Conservation (phyloP, 2,888 invertebrate genomes). For the Epirrita christyi region DNA sequence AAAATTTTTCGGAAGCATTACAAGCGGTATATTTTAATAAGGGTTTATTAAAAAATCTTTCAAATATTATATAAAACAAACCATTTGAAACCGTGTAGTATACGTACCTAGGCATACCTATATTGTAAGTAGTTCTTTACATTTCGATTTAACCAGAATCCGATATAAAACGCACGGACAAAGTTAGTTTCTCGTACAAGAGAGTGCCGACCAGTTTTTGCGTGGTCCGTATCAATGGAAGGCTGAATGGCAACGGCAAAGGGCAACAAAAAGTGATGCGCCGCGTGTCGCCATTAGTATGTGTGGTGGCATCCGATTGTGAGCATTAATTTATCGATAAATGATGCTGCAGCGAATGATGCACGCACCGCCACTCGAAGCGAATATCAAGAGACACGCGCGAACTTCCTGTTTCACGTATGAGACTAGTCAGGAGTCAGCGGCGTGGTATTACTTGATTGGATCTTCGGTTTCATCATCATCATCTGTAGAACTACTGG, state of each 20-base stretch:
- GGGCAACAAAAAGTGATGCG: conserved; percentile 64
- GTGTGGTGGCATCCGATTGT: conserved; percentile 72
- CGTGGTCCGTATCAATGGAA: conserved; percentile 72
- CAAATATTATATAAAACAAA: too few species aligned
- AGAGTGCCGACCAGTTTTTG: conserved; percentile 65
- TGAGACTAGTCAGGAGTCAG: conserved; percentile 5
- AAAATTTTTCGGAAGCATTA: too few species aligned
- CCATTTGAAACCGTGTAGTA: too few species aligned
- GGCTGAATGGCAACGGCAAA: conserved; percentile 67
- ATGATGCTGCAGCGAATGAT: conserved; percentile 76
- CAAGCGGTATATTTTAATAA: too few species aligned
- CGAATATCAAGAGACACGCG: conserved; percentile 62
- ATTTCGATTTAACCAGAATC: background rate
- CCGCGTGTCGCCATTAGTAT: conserved; percentile 83
- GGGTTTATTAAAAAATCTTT: too few species aligned
- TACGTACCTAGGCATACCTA: too few species aligned
- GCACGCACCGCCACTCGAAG: conserved; percentile 55
- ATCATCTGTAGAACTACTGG: too few species aligned
- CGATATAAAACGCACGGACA: conserved; percentile 22
- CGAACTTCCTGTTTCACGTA: conserved; percentile 58
- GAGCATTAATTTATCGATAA: conserved; percentile 81
- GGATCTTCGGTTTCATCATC: too few species aligned
- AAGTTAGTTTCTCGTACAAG: conserved; percentile 61
- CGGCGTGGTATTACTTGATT: background rate
- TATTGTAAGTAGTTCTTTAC: too few species aligned